Percentiles rank a stretch among this genome's conserved stretches.
These are phyloP conservation scores for Contarinia nasturtii DNA, from an alignment of 1,140 invertebrate species.

Conservation along the genomic window DNA sequence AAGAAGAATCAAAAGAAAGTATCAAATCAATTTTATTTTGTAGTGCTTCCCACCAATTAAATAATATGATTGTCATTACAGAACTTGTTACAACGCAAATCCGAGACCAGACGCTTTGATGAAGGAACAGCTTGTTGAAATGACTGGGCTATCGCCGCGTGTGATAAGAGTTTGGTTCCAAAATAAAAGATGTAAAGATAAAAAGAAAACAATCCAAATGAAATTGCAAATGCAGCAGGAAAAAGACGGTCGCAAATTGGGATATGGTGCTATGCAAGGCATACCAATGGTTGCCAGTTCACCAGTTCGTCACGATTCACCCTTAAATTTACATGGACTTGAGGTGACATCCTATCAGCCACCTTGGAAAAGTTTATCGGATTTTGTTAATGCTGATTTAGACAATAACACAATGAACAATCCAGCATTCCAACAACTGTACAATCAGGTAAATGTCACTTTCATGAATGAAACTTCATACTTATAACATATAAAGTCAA, in stretches of 20 bases:
- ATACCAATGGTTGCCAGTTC: conserved; percentile 93
- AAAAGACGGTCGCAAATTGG: conserved; percentile 88
- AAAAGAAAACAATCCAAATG: conserved; percentile 91
- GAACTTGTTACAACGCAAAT: conserved; percentile 89
- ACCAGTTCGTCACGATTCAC: conserved; percentile 82
- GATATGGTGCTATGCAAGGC: conserved; percentile 80
- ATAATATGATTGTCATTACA: conserved; percentile 16
- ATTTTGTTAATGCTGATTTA: conserved; percentile 87
- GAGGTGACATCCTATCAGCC: conserved; percentile 93
- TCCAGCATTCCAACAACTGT: conserved; percentile 87
- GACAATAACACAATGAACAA: conserved; percentile 50
- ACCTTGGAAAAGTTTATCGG: conserved; percentile 88
- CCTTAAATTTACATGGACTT: conserved; percentile 62
- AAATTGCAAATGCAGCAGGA: conserved; percentile 95
- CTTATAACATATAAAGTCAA: neutral
- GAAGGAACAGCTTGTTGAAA: conserved; percentile 98
- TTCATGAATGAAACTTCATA: neutral
- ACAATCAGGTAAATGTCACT: conserved; percentile 64
- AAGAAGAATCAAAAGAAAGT: neutral
- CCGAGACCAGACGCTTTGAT: conserved; percentile 94
- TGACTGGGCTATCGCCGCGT: conserved; percentile 87
- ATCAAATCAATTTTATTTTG: conserved; percentile 11
- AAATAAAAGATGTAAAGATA: conserved; percentile 98
- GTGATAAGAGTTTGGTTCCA: conserved; percentile 98
- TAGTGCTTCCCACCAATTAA: no score